Evolutionary conservation across 2,888 invertebrate genomes (phyloP), one percentile per base, ranked within the genome.

Genomic region (Pimpla rufipes): DNA sequence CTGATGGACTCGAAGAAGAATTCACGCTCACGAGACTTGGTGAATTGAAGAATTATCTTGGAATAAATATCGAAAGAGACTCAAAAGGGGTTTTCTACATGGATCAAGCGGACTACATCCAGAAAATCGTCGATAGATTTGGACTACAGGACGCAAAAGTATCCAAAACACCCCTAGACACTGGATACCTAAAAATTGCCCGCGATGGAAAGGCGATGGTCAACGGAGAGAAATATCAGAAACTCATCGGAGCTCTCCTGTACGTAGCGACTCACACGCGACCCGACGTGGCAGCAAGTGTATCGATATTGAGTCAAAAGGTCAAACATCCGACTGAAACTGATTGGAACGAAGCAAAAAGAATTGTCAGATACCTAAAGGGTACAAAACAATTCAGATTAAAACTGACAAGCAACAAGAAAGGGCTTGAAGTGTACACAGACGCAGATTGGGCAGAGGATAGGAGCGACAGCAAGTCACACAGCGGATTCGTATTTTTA

Each of bases 391-490:
- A 84, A 11, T 68, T 70, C 3, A 73, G 80, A 59, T 23, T 86
- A 21, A 76, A 64, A 23, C 45, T 81, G 2, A n/a, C 52, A 11
- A 23, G 52, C 18, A 79, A 52, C 52, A 13, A 13, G 29, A 45
- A 45, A 45, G 59, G 64, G 8, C 78, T 79, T 13, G 42, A 55
- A 29, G 75, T n/a, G 0, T 79, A 52, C 11, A 45, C 79, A 2
- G 80, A 85, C 10, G 79, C 82, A 29, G 77, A 80, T 85, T 91
- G 90, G 90, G 91, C 90, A 10, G 88, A 91, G 55, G 85, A 91
- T 68, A 79, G 82, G 57, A 37, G 13, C 5, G 87, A 88, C 52
- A 52, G 90, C 57, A 91, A 90, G 74, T 92, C 90, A 8, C 89
- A 88, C 74, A 90, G 88, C 59, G 91, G 91, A 11, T 89, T 88